A percentile compares a stretch with the other conserved stretches of the same genome.
phyloP scores from a whole-genome alignment of 2,797 vertebrate genomes.

The Lithobates sylvaticus region DNA sequence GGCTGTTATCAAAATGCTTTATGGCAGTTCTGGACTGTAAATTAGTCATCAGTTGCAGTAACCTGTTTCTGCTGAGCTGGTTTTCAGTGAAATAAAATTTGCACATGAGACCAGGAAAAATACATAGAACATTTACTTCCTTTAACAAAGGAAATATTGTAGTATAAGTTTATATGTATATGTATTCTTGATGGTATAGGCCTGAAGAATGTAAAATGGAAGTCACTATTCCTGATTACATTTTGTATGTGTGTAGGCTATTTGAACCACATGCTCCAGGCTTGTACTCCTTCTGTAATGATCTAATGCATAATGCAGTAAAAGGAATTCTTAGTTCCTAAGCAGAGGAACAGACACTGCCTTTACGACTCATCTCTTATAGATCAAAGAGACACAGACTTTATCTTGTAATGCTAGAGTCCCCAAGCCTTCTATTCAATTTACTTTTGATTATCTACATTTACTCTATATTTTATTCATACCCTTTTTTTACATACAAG shows the following conservation, averaged over 20 bases:
- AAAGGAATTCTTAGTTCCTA: conserved; percentile 73
- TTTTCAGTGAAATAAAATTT: conserved; percentile 70
- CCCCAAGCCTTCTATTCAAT: conserved; percentile 64
- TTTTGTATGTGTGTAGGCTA: conserved; percentile 69
- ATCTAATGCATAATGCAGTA: conserved; percentile 78
- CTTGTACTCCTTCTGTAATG: conserved; percentile 72
- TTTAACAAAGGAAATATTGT: conserved; percentile 3
- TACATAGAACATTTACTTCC: background rate
- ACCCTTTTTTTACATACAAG: conserved; percentile 22
- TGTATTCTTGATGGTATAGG: conserved; percentile 65
- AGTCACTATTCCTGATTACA: conserved; percentile 63
- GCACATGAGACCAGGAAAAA: conserved; percentile 61
- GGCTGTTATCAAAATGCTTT: conserved; percentile 68
- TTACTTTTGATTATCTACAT: conserved; percentile 58
- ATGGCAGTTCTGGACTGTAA: conserved; percentile 61
- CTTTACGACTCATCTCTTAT: conserved; percentile 68
- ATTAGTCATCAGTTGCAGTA: conserved; percentile 68
- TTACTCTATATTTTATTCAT: conserved; percentile 62
- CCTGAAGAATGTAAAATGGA: conserved; percentile 64
- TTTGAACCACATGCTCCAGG: conserved; percentile 68
- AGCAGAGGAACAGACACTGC: conserved; percentile 66
- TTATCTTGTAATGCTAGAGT: conserved; percentile 66
- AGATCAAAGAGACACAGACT: conserved; percentile 72
- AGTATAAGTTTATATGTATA: conserved; percentile 1
- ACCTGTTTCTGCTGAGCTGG: conserved; percentile 68